Evolutionary conservation across 2,888 invertebrate genomes (phyloP).

Genomic region (Drosophila algonquin): DNA sequence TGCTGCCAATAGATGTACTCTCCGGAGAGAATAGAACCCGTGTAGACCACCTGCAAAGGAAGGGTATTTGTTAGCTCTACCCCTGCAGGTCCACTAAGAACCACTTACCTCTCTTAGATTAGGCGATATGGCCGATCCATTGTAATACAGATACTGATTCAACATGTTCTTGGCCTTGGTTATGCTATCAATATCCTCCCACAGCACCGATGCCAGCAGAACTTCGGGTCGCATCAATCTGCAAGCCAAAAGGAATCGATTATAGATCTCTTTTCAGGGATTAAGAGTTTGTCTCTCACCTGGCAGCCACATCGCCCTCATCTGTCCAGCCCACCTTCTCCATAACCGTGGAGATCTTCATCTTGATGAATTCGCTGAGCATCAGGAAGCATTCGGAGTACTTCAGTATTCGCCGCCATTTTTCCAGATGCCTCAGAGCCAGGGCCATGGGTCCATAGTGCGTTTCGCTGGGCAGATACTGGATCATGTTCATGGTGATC

Average conservation of each 20-base stretch:
- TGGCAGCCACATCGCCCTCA: constrained; percentile 81
- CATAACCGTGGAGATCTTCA: constrained; percentile 82
- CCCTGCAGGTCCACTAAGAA: not conserved
- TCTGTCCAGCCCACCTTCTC: constrained; percentile 83
- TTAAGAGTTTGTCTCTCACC: constrained; percentile 57
- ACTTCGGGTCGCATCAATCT: constrained; percentile 83
- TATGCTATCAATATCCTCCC: constrained; percentile 84
- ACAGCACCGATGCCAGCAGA: constrained; percentile 82
- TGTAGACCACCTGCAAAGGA: constrained; percentile 81
- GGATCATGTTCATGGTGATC: constrained; percentile 83
- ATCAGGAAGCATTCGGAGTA: constrained; percentile 84
- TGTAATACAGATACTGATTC: constrained; percentile 82
- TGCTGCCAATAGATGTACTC: constrained; percentile 84
- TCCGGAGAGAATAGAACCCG: constrained; percentile 84
- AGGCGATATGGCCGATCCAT: constrained; percentile 81
- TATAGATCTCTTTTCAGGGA: too few relatives aligned
- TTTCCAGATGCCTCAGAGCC: constrained; percentile 82
- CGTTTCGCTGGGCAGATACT: constrained; percentile 83
- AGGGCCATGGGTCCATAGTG: constrained; percentile 83
- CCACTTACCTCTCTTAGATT: constrained; percentile 83
- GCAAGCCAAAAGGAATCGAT: rapidly evolving
- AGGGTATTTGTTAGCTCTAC: not conserved
- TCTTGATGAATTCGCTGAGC: constrained; percentile 84
- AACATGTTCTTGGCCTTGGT: constrained; percentile 82
- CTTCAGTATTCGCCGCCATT: constrained; percentile 84